A percentile compares a stretch with the other conserved stretches of the same genome.
Evolutionary conservation across 1,140 invertebrate species (phyloP).

Genomic region (Anthonomus grandis): DNA sequence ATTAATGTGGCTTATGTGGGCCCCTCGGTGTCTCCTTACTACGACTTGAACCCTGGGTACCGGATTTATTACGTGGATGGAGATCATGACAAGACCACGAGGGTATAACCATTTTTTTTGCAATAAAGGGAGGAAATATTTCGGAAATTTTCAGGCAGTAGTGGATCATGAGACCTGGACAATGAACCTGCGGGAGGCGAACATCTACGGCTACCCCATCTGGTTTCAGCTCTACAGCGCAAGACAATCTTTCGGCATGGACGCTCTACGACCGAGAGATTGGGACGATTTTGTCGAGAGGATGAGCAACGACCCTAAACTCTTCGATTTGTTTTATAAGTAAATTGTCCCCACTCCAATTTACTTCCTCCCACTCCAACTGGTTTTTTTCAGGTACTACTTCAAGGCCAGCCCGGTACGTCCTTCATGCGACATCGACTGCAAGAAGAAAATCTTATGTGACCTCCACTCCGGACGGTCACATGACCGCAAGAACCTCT

Average conservation of each 20-base stretch:
- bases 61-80: slow-evolving; percentile 95
- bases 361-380: too few species aligned
- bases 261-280: slow-evolving; percentile 74
- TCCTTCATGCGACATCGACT: slow-evolving; percentile 74
- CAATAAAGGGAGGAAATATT: background rate
- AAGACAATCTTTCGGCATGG: slow-evolving; percentile 76
- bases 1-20: slow-evolving; percentile 87
- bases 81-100: slow-evolving; percentile 78
- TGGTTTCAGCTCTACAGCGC: slow-evolving; percentile 90
- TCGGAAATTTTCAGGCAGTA: slow-evolving; percentile 64
- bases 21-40: slow-evolving; percentile 90
- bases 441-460: slow-evolving; percentile 79
- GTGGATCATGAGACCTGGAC: slow-evolving; percentile 94
- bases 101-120: too few species aligned
- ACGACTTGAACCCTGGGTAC: slow-evolving; percentile 91
- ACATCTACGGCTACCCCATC: slow-evolving; percentile 80
- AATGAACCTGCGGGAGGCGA: slow-evolving; percentile 93
- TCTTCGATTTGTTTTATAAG: slow-evolving; percentile 89
- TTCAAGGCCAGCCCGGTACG: slow-evolving; percentile 83
- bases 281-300: slow-evolving; percentile 83
- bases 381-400: slow-evolving; percentile 63
- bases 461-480: slow-evolving; percentile 80
- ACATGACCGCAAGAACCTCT: slow-evolving; percentile 80
- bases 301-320: slow-evolving; percentile 76
- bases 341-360: slow-evolving; percentile 49